A percentile compares a stretch with the other conserved stretches of the same genome.
phyloP scores from a whole-genome alignment of 23 tunicate species.

The Botrylloides violaceus region DNA sequence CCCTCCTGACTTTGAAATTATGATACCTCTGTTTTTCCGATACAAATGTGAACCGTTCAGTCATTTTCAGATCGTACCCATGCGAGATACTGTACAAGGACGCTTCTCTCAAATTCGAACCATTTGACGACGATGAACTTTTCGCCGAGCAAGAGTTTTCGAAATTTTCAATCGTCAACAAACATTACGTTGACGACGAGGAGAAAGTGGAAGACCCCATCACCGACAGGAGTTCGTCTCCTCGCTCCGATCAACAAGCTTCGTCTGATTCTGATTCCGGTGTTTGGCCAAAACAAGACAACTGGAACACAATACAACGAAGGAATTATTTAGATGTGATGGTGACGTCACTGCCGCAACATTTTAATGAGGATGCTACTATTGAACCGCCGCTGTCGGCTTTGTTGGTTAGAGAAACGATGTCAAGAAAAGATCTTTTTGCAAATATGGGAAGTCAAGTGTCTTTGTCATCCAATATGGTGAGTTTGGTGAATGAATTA shows the following conservation, averaged over 20 bases:
- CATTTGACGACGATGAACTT: constrained; percentile 8
- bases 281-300: constrained; percentile 15
- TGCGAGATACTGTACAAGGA: constrained; percentile 22
- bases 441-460: constrained; percentile 22
- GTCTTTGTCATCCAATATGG: constrained; percentile 10
- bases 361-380: constrained; percentile 1
- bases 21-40: too few species aligned
- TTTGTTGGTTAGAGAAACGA: constrained; percentile 1
- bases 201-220: not conserved
- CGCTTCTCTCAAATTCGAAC: not conserved
- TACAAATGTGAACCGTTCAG: too few species aligned
- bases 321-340: constrained; percentile 4
- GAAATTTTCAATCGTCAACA: constrained; percentile 14
- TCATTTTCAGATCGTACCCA: constrained; percentile 18
- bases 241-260: not conserved
- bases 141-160: constrained; percentile 1
- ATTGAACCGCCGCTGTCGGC: constrained; percentile 1
- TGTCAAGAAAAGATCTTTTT: constrained; percentile 19
- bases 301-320: not conserved
- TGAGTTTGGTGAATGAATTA: not conserved
- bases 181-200: constrained; percentile 22
- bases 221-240: not conserved
- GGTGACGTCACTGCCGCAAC: constrained; percentile 24
- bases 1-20: too few species aligned
- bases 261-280: constrained; percentile 15